Evolutionary conservation across 2,113 vertebrate genomes (phyloP), one percentile per base, ranked within the genome.

Genomic region (Scytalopus superciliaris): DNA sequence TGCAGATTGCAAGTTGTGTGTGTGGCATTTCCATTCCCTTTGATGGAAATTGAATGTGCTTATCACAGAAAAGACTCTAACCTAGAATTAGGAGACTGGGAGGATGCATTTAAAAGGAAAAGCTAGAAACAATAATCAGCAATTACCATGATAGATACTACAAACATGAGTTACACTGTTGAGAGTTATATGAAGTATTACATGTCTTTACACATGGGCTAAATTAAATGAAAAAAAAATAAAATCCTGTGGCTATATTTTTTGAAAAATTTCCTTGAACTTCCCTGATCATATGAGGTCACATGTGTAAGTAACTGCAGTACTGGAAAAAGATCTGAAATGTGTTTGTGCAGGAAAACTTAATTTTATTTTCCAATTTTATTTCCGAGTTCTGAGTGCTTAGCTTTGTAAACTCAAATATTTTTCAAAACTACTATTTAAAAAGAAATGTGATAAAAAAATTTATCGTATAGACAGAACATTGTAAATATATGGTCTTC

Each of bases 11-110:
- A 78, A 60, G 60, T 60, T 90, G 56, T 60, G 14, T 45, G 15
- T 87, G 28, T 37, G n/a, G 31, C 57, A 75, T 90, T 92, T 84
- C 64, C 68, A 74, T 89, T 92, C 56, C 52, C 39, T 93, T 90
- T 90, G 76, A 92, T 89, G 86, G 56, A 91, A 87, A 84, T 14
- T 84, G 60, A 77, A 72, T 42, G 73, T 89, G 76, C 56, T 95
- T 94, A 33, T 90, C 79, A 74, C 45, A 80, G 55, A 68, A 70
- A 92, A 67, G 68, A 37, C 64, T 89, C 57, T 68, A 83, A 82
- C 44, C 66, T 88, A 88, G 72, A 93, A 77, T 94, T 89, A 88
- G 37, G 37, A 39, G 55, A 39, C 63, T 66, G 47, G 33, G 52
- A 94, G 47, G 68, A 73, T 77, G 42, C n/a, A 7, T 91, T 85